Percentiles rank a stretch among this genome's conserved stretches.
Evolutionary conservation across 1,140 invertebrate genomes (phyloP).

Genomic region (Onthophagus taurus): DNA sequence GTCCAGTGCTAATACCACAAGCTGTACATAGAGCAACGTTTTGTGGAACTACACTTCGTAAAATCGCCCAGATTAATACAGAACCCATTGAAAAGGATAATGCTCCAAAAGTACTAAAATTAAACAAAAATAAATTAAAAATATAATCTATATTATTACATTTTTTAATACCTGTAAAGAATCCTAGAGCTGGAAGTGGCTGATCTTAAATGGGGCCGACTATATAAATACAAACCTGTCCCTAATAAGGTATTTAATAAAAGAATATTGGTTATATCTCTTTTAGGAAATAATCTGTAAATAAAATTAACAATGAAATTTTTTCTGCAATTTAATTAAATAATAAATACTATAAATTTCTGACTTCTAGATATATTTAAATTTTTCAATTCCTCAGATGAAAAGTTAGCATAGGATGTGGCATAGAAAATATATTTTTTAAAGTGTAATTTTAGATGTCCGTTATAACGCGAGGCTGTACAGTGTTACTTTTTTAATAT

Average conservation of each 20-base stretch:
- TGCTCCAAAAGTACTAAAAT: conserved; percentile 50
- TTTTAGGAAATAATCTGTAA: conserved; percentile 48
- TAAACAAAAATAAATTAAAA: conserved; percentile 15
- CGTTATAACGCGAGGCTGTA: too few relatives aligned
- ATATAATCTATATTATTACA: conserved; percentile 1
- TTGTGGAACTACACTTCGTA: conserved; percentile 53
- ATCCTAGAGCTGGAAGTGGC: conserved; percentile 38
- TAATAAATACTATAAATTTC: too few relatives aligned
- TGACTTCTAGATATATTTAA: too few relatives aligned
- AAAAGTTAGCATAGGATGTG: too few relatives aligned
- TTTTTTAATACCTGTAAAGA: conserved; percentile 42
- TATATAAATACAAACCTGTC: conserved; percentile 53
- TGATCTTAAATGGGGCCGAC: conserved; percentile 46
- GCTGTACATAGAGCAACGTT: conserved; percentile 49
- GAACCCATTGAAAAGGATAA: conserved; percentile 62
- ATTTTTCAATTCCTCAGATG: too few relatives aligned
- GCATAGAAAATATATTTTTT: too few relatives aligned
- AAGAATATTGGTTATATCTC: conserved; percentile 50
- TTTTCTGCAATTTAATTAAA: neutral
- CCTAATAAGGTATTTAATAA: conserved; percentile 48
- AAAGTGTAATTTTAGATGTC: too few relatives aligned
- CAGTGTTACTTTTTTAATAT: too few relatives aligned
- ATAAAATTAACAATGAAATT: conserved; percentile 13
- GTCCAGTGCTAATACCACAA: conserved; percentile 50
- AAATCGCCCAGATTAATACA: conserved; percentile 59